These are phyloP conservation scores for Hyalella azteca DNA, from an alignment of 2,888 invertebrate species.

Conservation along the genomic window DNA sequence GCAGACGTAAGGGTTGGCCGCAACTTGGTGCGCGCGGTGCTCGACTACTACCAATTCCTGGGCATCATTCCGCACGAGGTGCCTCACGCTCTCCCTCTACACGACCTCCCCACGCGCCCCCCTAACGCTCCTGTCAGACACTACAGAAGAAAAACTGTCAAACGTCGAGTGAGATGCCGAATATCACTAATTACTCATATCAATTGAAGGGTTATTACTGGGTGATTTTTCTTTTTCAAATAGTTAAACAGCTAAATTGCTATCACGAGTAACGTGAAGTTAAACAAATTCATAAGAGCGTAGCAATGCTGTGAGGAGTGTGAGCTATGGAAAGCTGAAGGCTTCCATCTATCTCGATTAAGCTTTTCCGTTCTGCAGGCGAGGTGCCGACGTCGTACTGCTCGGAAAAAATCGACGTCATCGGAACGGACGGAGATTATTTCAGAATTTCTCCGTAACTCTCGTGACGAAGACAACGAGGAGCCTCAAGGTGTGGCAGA, in stretches of 20 bases:
- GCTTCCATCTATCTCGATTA: too few species aligned
- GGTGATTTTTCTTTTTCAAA: too few species aligned
- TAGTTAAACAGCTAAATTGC: too few species aligned
- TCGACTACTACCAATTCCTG: conserved; percentile 80
- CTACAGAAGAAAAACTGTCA: neutral
- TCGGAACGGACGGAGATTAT: conserved; percentile 14
- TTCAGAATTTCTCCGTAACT: conserved; percentile 20
- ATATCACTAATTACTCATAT: neutral
- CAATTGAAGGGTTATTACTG: too few species aligned
- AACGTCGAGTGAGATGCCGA: neutral
- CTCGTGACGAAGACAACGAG: too few species aligned
- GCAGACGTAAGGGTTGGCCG: conserved; percentile 68
- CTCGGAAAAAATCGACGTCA: conserved; percentile 1
- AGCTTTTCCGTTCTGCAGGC: too few species aligned
- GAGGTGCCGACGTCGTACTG: neutral
- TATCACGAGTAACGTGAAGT: too few species aligned
- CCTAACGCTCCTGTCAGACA: conserved; percentile 39
- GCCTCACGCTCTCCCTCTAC: conserved; percentile 45
- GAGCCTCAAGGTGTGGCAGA: conserved; percentile 13
- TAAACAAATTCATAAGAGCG: too few species aligned
- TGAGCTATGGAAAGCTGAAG: too few species aligned
- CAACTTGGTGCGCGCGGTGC: conserved; percentile 76
- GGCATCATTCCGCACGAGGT: conserved; percentile 69
- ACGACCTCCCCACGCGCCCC: conserved; percentile 51
- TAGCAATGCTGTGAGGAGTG: too few species aligned